These are phyloP conservation scores for Parnassius glacialis DNA, from an alignment of 2,888 invertebrate genomes.

Conservation along the genomic window DNA sequence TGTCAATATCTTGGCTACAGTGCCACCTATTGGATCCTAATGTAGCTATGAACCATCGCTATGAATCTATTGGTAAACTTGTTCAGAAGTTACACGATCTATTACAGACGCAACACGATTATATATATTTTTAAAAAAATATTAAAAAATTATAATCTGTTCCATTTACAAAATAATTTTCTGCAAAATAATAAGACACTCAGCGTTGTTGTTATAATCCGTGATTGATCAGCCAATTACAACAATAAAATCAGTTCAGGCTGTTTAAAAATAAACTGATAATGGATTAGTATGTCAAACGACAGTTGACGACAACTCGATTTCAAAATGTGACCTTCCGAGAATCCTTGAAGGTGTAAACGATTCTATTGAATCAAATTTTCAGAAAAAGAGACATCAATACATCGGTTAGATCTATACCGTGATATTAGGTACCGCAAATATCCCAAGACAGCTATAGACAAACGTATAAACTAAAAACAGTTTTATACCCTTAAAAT, in stretches of 20 bases:
- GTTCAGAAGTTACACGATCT: too few species aligned
- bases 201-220: conserved; percentile 1
- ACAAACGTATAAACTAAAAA: not conserved
- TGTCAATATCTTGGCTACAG: too few species aligned
- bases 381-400: conserved; percentile 44
- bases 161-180: too few species aligned
- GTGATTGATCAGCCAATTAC: conserved; percentile 26
- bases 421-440: conserved; percentile 58
- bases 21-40: too few species aligned
- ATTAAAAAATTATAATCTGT: too few species aligned
- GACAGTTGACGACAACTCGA: conserved; percentile 64
- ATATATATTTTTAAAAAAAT: too few species aligned
- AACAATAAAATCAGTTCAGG: conserved; percentile 31
- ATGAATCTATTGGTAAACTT: too few species aligned
- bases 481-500: not conserved
- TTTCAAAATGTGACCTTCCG: conserved; percentile 60
- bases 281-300: conserved; percentile 58
- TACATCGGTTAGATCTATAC: conserved; percentile 59
- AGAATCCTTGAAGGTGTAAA: conserved; percentile 63
- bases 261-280: conserved; percentile 42
- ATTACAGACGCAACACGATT: too few species aligned
- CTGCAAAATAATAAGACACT: not conserved
- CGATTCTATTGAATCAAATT: conserved; percentile 56
- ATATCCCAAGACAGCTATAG: conserved; percentile 35
- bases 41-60: too few species aligned